Percentiles rank a stretch among this genome's conserved stretches.
Conservation (phyloP, 2,113 vertebrate genomes). For the Chiloscyllium plagiosum region DNA sequence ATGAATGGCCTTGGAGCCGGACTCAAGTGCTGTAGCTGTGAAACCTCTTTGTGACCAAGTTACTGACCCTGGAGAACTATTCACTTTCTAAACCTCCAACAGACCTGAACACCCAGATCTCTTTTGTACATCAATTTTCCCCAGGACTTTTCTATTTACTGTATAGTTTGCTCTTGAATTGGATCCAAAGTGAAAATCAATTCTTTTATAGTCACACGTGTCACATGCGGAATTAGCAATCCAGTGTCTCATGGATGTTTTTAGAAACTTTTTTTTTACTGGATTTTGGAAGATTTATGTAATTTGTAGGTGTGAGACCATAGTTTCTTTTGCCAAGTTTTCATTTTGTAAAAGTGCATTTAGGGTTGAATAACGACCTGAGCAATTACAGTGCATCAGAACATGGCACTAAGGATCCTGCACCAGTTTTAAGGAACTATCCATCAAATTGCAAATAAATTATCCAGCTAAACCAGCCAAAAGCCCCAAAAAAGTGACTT, state of each 20-base stretch:
- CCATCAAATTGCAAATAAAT: background rate
- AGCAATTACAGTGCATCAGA: background rate
- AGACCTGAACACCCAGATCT: no score
- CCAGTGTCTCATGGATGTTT: background rate
- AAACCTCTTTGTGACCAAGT: no score
- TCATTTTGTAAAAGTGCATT: background rate
- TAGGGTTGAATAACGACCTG: background rate
- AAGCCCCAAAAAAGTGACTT: background rate
- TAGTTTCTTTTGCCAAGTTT: background rate
- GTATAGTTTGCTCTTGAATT: no score
- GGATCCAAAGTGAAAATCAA: background rate
- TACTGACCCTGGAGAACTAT: no score
- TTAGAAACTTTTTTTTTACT: background rate
- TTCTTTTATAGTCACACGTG: background rate
- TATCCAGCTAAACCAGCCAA: background rate
- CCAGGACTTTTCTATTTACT: no score
- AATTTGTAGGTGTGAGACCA: background rate
- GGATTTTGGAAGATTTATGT: background rate
- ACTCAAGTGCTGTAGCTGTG: background rate
- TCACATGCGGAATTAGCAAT: background rate
- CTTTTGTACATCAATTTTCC: no score
- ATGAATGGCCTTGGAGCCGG: background rate
- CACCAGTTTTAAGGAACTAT: background rate
- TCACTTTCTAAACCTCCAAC: no score
- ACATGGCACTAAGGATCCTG: background rate